These are phyloP conservation scores for Thera britannica DNA, from an alignment of 2,888 invertebrate species.

Conservation along the genomic window DNA sequence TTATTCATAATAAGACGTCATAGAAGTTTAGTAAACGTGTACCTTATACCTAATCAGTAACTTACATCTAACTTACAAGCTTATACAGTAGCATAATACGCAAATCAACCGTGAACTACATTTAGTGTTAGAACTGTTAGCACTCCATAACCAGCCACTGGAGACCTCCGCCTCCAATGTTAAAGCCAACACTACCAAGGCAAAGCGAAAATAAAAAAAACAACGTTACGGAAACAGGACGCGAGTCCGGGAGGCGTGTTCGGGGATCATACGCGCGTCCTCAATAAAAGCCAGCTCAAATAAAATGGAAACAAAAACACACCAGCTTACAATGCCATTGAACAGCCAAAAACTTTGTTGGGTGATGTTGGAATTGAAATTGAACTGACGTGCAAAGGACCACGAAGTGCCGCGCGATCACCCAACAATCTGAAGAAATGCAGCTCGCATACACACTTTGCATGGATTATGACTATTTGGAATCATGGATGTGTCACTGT, in stretches of 20 bases:
- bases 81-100: slow-evolving; percentile 67
- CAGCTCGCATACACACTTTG: slow-evolving; percentile 73
- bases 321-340: slow-evolving; percentile 77
- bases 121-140: slow-evolving; percentile 80
- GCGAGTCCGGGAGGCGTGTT: slow-evolving; percentile 80
- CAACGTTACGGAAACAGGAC: slow-evolving; percentile 84
- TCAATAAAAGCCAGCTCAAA: slow-evolving; percentile 72
- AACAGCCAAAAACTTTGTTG: slow-evolving; percentile 78
- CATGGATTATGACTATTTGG: background rate
- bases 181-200: slow-evolving; percentile 83
- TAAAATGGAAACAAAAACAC: slow-evolving; percentile 70
- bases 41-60: slow-evolving; percentile 40
- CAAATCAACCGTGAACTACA: slow-evolving; percentile 72
- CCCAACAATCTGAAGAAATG: slow-evolving; percentile 71
- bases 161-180: slow-evolving; percentile 75
- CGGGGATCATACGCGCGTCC: slow-evolving; percentile 50
- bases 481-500: background rate
- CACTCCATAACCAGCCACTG: slow-evolving; percentile 79
- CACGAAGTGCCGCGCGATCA: slow-evolving; percentile 75
- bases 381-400: slow-evolving; percentile 59
- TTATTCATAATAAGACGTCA: slow-evolving; percentile 15
- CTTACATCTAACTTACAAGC: slow-evolving; percentile 40
- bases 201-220: slow-evolving; percentile 77
- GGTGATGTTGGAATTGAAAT: slow-evolving; percentile 65
- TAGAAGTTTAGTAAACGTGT: slow-evolving; percentile 35